These are phyloP conservation scores for Antheraea mylitta DNA, from an alignment of 1,140 invertebrate genomes.

Conservation along the genomic window DNA sequence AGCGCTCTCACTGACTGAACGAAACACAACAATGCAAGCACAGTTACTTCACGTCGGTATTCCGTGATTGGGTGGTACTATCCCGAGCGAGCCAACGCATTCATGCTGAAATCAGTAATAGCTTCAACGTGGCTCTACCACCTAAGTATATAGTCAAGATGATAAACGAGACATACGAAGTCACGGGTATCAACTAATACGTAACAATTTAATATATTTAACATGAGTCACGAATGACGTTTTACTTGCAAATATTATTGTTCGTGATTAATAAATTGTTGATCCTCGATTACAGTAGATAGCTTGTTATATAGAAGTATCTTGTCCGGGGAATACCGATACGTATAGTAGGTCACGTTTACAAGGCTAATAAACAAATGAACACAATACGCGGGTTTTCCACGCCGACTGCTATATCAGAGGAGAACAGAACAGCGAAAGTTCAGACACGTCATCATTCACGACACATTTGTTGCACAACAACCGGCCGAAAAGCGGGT, in stretches of 20 bases:
- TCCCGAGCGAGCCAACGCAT: too few species aligned
- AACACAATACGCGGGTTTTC: constrained; percentile 52
- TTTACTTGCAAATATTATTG: neutral
- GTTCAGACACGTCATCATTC: constrained; percentile 51
- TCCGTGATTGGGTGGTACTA: too few species aligned
- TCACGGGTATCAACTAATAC: too few species aligned
- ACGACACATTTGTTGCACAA: constrained; percentile 56
- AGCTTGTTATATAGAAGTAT: neutral
- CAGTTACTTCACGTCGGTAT: too few species aligned
- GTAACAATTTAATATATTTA: too few species aligned
- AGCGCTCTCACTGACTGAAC: too few species aligned
- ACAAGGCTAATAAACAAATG: constrained; percentile 7
- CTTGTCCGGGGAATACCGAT: constrained; percentile 30
- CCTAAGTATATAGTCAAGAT: too few species aligned
- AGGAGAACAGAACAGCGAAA: constrained; percentile 43
- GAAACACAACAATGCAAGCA: too few species aligned
- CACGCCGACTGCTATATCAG: constrained; percentile 29
- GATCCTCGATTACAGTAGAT: neutral
- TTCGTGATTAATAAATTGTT: neutral
- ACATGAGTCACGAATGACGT: neutral
- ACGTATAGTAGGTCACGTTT: constrained; percentile 20
- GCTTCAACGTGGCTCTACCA: too few species aligned
- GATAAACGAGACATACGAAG: too few species aligned
- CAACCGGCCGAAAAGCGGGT: constrained; percentile 49
- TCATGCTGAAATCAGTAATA: too few species aligned